These are phyloP conservation scores for Enteromius paludinosus DNA, from an alignment of 2,797 vertebrate genomes.

Conservation along the genomic window DNA sequence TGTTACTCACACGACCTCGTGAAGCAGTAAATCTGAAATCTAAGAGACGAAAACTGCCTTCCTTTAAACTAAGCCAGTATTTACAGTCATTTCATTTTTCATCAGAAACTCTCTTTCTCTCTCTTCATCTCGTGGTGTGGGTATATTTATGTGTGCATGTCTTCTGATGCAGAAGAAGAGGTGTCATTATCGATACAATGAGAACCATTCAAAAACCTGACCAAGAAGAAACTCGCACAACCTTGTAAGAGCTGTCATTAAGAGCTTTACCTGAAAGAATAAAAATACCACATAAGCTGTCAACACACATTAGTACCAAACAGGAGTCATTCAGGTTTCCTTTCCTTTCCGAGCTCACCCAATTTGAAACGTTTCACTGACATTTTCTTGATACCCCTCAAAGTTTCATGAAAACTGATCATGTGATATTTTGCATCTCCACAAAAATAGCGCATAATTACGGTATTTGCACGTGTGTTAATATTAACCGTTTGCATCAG, in stretches of 20 bases:
- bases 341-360: not conserved
- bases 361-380: slow-evolving; percentile 17
- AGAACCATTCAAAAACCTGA: slow-evolving; percentile 60
- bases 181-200: slow-evolving; percentile 64
- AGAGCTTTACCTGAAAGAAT: slow-evolving; percentile 48
- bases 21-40: slow-evolving; percentile 31
- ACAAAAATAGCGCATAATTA: slow-evolving; percentile 44
- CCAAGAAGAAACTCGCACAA: slow-evolving; percentile 55
- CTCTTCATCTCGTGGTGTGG: slow-evolving; percentile 17
- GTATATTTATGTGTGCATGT: slow-evolving; percentile 39
- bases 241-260: slow-evolving; percentile 49
- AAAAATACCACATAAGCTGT: slow-evolving; percentile 50
- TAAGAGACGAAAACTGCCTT: slow-evolving; percentile 24
- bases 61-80: slow-evolving; percentile 11
- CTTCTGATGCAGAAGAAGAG: slow-evolving; percentile 59
- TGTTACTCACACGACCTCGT: slow-evolving; percentile 37
- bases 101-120: slow-evolving; percentile 28
- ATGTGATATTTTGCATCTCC: not conserved
- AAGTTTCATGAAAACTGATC: not conserved
- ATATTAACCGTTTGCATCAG: slow-evolving; percentile 37
- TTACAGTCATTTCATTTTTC: slow-evolving; percentile 19
- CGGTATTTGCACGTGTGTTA: slow-evolving; percentile 5
- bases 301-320: slow-evolving; percentile 48
- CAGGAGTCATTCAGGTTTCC: slow-evolving; percentile 25
- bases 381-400: slow-evolving; percentile 9